Percentiles rank a stretch among this genome's conserved stretches.
Conservation (phyloP, 2,888 invertebrate species). For the Euproctis similis region DNA sequence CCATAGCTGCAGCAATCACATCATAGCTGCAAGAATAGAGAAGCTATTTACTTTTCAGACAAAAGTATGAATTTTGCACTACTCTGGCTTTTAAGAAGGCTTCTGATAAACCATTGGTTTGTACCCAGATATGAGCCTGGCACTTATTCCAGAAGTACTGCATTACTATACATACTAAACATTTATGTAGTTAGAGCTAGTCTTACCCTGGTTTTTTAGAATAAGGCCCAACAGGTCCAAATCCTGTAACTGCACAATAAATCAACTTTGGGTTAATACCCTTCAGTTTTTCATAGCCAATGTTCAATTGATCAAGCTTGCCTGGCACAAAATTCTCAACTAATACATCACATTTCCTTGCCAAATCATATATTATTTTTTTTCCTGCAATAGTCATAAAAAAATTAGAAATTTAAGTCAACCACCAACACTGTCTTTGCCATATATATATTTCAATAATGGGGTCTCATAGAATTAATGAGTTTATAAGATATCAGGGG, state of each 20-base stretch:
- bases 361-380: conserved; percentile 81
- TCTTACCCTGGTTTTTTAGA: conserved; percentile 84
- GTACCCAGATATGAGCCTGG: no score
- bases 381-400: conserved; percentile 50
- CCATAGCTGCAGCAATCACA: conserved; percentile 94
- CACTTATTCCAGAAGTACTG: no score
- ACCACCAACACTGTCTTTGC: no score
- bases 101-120: no score
- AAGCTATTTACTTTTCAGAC: no score
- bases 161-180: no score
- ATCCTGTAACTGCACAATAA: conserved; percentile 96
- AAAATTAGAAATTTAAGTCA: background rate
- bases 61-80: no score
- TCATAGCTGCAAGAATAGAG: conserved; percentile 88
- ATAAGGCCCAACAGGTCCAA: conserved; percentile 92
- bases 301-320: conserved; percentile 82
- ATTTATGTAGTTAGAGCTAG: no score
- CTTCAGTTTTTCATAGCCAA: conserved; percentile 87
- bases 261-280: conserved; percentile 85
- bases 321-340: conserved; percentile 97
- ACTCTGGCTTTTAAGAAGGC: no score
- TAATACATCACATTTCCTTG: conserved; percentile 86
- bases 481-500: no score
- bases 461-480: no score
- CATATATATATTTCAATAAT: no score